Base-by-base conservation (phyloP, 2,797 vertebrate species). In the Lindbergichthys nudifrons region DNA sequence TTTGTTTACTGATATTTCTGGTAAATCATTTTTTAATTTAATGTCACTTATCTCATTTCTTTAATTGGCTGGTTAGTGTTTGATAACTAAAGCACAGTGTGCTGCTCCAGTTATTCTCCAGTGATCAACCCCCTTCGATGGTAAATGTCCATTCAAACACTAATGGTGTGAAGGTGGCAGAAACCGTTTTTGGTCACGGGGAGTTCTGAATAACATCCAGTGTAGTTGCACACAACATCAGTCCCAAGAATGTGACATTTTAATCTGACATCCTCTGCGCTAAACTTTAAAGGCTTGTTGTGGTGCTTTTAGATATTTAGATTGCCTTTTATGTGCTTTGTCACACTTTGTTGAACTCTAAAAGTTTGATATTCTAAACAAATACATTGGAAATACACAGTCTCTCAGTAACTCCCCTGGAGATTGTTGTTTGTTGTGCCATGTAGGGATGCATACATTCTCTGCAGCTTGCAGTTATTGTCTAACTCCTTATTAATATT, bases 291-390 rank as follows among this genome's bases (percentile, higher is more conserved):
- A 76, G 10, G 13, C 39, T 23, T 65, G 23, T 60, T 73, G 50
- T 73, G 50, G 23, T 10, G 39, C 36, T 71, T 83, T 72, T 56
- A 78, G 72, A 85, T 75, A 81, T 79, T 81, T 81, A 69, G 69
- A 82, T 79, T 70, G 19, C 45, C 68, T 89, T 84, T 88, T 69
- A 89, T 87, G 68, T 87, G 70, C 57, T 62, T 67, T 63, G 64
- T 80, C 74, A 75, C 82, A 80, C 74, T 84, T 86, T 84, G 65
- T 71, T 88, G 64, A 86, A 73, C 79, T 70, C 39, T n/a, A 36
- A 21, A 65, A 73, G 80, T 82, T 59, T 68, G 16, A 68, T 81
- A 59, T 84, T 77, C 73, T 36, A 86, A 80, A 85, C 73, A 71
- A 82, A 75, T 68, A 13, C 18, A 79, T 87, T 36, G 56, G 39